A percentile compares a stretch with the other conserved stretches of the same genome.
These are phyloP conservation scores for Labeo rohita DNA, from an alignment of 2,113 vertebrate species.

Conservation along the genomic window DNA sequence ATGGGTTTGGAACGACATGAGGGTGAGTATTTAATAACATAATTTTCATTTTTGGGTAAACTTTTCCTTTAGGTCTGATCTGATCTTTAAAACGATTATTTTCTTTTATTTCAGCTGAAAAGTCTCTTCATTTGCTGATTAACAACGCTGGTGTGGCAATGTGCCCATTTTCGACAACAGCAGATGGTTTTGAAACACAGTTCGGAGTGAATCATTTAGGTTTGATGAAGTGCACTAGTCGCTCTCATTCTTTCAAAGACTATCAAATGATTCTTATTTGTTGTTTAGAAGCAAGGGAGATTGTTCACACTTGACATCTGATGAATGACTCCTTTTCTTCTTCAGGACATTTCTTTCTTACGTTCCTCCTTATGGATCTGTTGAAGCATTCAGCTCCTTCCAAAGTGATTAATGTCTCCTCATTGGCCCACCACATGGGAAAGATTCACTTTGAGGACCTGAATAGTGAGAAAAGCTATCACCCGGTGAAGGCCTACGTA, in stretches of 20 bases:
- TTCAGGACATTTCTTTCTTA: conserved; percentile 78
- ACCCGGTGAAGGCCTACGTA: conserved; percentile 66
- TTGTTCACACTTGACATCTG: background rate
- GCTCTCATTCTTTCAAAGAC: background rate
- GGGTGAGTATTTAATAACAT: too few species aligned
- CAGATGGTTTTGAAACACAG: conserved; percentile 74
- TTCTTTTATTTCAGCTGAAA: conserved; percentile 70
- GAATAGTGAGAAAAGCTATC: conserved; percentile 66
- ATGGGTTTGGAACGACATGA: too few species aligned
- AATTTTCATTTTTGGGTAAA: too few species aligned
- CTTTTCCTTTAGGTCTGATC: background rate
- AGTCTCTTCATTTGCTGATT: conserved; percentile 71
- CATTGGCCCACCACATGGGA: conserved; percentile 66
- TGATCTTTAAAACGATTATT: background rate
- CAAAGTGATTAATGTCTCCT: conserved; percentile 75
- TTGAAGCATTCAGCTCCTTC: conserved; percentile 78
- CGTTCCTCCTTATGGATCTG: conserved; percentile 74
- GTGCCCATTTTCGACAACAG: conserved; percentile 66
- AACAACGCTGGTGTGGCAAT: conserved; percentile 76
- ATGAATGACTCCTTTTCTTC: conserved; percentile 15
- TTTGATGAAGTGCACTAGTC: conserved; percentile 49
- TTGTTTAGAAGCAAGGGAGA: background rate
- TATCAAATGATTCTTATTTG: conserved; percentile 9
- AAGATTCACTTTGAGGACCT: conserved; percentile 76
- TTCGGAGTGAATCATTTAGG: conserved; percentile 80